These are phyloP conservation scores for Phrynosoma blainvillii DNA, from an alignment of 2,113 vertebrate species.

Conservation along the genomic window DNA sequence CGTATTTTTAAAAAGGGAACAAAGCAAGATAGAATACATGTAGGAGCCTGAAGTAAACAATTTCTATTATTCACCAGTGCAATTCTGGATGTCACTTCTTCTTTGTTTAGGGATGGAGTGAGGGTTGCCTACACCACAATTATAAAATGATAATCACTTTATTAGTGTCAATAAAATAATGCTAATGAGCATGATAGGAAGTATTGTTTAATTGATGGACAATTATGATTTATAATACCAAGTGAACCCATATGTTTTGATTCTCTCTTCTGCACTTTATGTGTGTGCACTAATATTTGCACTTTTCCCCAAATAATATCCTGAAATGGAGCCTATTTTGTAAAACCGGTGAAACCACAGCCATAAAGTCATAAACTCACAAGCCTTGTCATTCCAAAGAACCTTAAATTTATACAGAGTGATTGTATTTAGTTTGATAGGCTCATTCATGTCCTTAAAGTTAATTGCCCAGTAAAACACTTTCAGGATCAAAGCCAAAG, in stretches of 20 bases:
- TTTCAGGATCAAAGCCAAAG: conserved; percentile 29
- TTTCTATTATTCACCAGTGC: no score
- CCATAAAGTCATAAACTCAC: neutral
- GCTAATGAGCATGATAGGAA: neutral
- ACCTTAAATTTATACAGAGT: conserved; percentile 23
- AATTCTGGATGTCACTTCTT: no score
- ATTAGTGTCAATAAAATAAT: neutral
- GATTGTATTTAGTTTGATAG: conserved; percentile 27
- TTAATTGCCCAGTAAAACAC: conserved; percentile 9
- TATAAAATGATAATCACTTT: neutral
- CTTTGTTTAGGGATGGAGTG: neutral
- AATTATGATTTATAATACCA: neutral
- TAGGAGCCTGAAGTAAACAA: no score
- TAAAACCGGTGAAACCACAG: neutral
- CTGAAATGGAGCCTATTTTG: neutral
- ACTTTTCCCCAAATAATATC: neutral
- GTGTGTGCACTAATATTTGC: neutral
- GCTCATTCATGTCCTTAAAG: conserved; percentile 30
- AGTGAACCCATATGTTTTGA: neutral
- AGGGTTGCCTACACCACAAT: neutral
- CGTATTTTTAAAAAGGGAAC: no score
- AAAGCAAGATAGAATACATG: no score
- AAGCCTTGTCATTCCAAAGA: conserved; percentile 27
- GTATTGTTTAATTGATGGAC: neutral
- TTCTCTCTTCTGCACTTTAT: neutral